Percentiles rank a stretch among this genome's conserved stretches.
Conservation (phyloP, 2,888 invertebrate genomes). For the Lutraria lutraria region DNA sequence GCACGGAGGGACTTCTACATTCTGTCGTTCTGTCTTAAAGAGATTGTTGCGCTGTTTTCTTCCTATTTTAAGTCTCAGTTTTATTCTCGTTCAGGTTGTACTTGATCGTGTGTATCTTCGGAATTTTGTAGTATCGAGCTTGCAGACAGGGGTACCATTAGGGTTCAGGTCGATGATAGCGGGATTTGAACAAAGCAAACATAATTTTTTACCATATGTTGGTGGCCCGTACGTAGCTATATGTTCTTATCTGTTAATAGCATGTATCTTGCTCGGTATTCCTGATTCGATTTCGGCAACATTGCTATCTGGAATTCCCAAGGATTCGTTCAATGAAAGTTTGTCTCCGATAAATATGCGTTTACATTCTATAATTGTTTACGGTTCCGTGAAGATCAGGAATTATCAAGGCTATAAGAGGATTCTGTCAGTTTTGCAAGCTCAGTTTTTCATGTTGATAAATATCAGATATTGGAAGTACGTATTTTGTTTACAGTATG, state of each 20-base stretch:
- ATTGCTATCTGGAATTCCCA: conserved; percentile 46
- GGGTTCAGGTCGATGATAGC: conserved; percentile 59
- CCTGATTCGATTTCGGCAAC: conserved; percentile 52
- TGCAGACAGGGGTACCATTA: conserved; percentile 61
- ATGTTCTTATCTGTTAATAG: conserved; percentile 38
- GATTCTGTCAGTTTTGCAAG: conserved; percentile 41
- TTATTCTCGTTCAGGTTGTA: conserved; percentile 49
- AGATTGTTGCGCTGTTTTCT: conserved; percentile 47
- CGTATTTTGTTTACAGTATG: conserved; percentile 38
- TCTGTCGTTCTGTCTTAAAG: background rate
- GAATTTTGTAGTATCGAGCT: conserved; percentile 54
- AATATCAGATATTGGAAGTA: conserved; percentile 63
- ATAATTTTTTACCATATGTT: conserved; percentile 54
- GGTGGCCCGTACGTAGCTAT: conserved; percentile 62
- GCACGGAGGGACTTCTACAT: background rate
- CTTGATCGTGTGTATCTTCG: conserved; percentile 40
- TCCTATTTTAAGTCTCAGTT: conserved; percentile 45
- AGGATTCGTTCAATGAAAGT: conserved; percentile 10
- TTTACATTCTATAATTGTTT: conserved; percentile 29
- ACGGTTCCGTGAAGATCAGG: conserved; percentile 49
- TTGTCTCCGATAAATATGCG: conserved; percentile 9
- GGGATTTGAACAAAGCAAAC: conserved; percentile 52
- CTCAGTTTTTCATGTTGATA: conserved; percentile 60
- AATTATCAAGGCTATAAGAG: conserved; percentile 40
- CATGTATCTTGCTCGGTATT: conserved; percentile 34